Conservation (phyloP, 2,113 vertebrate genomes). For the Dipodomys ordii region DNA sequence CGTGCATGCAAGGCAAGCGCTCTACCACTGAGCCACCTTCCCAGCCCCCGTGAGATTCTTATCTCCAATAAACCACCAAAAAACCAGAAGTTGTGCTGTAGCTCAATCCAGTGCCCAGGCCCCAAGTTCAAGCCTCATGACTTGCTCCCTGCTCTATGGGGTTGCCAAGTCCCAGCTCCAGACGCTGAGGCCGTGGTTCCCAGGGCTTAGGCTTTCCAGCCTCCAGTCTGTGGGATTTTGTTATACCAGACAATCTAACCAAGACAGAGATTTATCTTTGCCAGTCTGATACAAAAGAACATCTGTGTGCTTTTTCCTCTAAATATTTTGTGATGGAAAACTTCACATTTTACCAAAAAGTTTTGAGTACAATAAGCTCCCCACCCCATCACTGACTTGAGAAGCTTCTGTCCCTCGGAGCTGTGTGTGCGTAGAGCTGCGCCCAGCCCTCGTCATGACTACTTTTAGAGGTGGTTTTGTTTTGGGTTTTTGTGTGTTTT, state of each 20-base stretch:
- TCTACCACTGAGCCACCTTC: too few species aligned
- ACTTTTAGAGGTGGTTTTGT: neutral
- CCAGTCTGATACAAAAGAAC: neutral
- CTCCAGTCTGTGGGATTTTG: too few species aligned
- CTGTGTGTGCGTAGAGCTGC: neutral
- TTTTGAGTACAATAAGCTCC: neutral
- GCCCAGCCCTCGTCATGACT: neutral
- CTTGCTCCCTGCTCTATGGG: too few species aligned
- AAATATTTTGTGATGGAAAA: neutral
- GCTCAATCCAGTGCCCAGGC: too few species aligned
- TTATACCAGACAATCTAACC: neutral
- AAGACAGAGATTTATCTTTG: accelerated
- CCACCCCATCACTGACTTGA: accelerated
- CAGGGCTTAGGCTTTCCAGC: too few species aligned
- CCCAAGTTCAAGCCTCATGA: too few species aligned
- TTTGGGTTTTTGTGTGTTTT: too few species aligned
- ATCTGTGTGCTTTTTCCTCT: neutral
- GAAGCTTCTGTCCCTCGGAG: neutral
- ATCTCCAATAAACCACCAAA: too few species aligned
- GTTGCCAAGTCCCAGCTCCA: neutral
- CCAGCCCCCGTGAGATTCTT: too few species aligned
- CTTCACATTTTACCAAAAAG: neutral
- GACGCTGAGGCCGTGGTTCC: neutral
- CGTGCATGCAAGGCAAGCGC: too few species aligned
- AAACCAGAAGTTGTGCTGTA: too few species aligned